These are phyloP conservation scores for Anisognathus igniventris DNA, from an alignment of 2,797 vertebrate species.

Conservation along the genomic window DNA sequence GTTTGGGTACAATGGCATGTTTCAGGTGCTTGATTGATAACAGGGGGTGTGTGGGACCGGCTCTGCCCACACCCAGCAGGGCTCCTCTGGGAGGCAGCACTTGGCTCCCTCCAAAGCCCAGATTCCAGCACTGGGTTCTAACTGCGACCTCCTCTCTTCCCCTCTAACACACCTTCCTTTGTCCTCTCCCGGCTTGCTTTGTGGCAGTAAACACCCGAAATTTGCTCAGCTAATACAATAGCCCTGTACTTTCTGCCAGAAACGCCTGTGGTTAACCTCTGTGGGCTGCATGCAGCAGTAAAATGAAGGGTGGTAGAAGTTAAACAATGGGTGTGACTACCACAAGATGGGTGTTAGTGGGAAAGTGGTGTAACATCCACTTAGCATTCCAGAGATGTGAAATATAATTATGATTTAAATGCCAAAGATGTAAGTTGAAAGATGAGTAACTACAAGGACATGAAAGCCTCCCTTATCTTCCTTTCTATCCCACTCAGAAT, in stretches of 20 bases:
- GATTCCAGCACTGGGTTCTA: neutral
- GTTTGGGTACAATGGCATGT: neutral
- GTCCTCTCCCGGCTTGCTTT: neutral
- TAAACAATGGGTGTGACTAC: conserved; percentile 55
- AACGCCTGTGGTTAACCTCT: conserved; percentile 25
- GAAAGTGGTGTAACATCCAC: conserved; percentile 55
- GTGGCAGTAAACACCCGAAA: neutral
- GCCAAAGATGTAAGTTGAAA: conserved; percentile 33
- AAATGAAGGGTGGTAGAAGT: conserved; percentile 30
- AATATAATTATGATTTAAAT: conserved; percentile 52
- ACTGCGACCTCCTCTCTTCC: neutral
- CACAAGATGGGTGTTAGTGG: conserved; percentile 35
- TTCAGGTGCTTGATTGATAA: neutral
- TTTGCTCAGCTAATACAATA: neutral
- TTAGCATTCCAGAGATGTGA: conserved; percentile 52
- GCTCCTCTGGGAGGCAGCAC: neutral
- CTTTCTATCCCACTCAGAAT: conserved; percentile 32
- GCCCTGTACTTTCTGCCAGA: neutral
- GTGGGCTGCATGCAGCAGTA: neutral
- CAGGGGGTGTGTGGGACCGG: neutral
- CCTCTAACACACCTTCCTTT: neutral
- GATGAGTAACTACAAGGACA: conserved; percentile 47
- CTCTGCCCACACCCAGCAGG: neutral
- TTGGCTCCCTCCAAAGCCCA: neutral
- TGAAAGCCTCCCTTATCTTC: conserved; percentile 40